phyloP scores from a whole-genome alignment of 2,113 vertebrate species.

The Halcyon malimbica region DNA sequence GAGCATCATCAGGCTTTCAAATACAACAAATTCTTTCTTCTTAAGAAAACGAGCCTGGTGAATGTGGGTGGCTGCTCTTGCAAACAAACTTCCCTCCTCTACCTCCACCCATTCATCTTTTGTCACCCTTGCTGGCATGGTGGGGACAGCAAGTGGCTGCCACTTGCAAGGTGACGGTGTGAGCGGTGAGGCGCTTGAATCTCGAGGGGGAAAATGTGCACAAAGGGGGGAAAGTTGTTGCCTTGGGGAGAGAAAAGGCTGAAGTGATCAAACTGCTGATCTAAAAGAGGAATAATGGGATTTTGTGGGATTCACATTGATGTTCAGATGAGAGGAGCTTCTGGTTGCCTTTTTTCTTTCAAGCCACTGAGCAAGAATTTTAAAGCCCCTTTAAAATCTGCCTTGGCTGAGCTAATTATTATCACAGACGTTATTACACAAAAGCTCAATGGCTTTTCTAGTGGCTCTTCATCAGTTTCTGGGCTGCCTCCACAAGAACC shows the following conservation, averaged over 20 bases:
- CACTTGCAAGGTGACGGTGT: too few species aligned
- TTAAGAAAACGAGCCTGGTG: not conserved
- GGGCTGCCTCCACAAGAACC: not conserved
- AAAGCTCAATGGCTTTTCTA: conserved; percentile 54
- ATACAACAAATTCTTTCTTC: not conserved
- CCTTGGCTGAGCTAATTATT: conserved; percentile 82
- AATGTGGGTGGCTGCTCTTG: not conserved
- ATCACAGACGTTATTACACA: conserved; percentile 72
- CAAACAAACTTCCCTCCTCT: not conserved
- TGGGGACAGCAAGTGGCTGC: not conserved
- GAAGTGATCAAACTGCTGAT: conserved; percentile 74
- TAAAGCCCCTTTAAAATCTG: conserved; percentile 78
- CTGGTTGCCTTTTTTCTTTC: conserved; percentile 74
- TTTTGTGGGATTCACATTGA: conserved; percentile 83
- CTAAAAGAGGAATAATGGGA: conserved; percentile 84
- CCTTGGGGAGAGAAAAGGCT: conserved; percentile 75
- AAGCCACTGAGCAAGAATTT: conserved; percentile 77
- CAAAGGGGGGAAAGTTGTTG: conserved; percentile 68
- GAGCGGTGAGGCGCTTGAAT: not conserved
- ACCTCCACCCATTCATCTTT: not conserved
- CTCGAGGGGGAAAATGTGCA: not conserved
- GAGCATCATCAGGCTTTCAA: not conserved
- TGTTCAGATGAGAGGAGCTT: conserved; percentile 79
- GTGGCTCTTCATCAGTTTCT: conserved; percentile 8
- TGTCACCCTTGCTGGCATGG: not conserved